Base-by-base conservation (phyloP, 1,140 invertebrate species). In the Cotesia typhae region DNA sequence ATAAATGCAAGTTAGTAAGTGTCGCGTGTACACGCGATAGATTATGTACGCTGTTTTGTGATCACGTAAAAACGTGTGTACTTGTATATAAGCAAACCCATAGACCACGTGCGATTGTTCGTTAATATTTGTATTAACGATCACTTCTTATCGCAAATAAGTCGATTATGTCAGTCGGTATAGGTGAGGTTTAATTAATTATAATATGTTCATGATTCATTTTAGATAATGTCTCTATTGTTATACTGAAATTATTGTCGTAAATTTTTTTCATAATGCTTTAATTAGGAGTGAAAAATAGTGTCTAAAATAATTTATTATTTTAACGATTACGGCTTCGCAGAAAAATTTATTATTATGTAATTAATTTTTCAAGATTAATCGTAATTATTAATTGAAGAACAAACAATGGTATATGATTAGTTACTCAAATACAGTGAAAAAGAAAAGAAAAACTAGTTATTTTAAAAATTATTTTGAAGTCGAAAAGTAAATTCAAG, bases 1-100 rank as follows among this genome's bases (percentile, higher is more conserved):
- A 47, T 6, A 47, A 9, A 47, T 47, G 28, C 28, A 63, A 61
- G 65, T 57, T 7, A 60, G 61, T n/a, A 41, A 67, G 67, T 75
- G 68, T 73, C 68, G 71, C 74, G 71, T 73, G 74, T 52, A 71
- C 68, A 73, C 74, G 68, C 74, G 68, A 74, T 57, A 35, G 53
- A 53, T 67, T 55, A 61, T 55, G 37, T 47, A 10, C 10, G 35
- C 36, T 72, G 65, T 36, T n/a, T n/a, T 47, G 47, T n/a, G 36
- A 61, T 61, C 59, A 61, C 28, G 53, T 28, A 63, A 63, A 63
- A 63, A 65, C 63, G 41, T 65, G 63, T 20, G 51, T 51, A 47
- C 41, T 47, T 4, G 9, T 41, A 41, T 41, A 47, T 47, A 47
- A 47, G 6, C 10, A 9, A 65, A 65, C 6, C 14, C 28, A 65